These are phyloP conservation scores for Hypomecis punctinalis DNA, from an alignment of 2,888 invertebrate genomes.

Conservation along the genomic window DNA sequence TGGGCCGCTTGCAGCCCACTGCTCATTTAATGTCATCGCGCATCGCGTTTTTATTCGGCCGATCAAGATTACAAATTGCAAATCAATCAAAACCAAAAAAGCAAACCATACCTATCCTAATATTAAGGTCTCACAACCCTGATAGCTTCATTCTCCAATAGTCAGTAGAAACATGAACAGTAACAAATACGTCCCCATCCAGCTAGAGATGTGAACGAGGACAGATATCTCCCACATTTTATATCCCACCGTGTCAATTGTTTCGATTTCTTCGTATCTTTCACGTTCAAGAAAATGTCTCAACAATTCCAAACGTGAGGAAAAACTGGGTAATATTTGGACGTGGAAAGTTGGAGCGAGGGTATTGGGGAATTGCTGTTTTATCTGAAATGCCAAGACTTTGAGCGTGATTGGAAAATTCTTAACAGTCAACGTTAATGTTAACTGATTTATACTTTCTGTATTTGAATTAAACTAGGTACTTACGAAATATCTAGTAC, in stretches of 20 bases:
- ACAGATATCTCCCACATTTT: conserved; percentile 3
- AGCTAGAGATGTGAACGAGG: neutral
- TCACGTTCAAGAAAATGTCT: conserved; percentile 16
- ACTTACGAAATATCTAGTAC: too few relatives aligned
- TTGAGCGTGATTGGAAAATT: neutral
- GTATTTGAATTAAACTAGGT: too few relatives aligned
- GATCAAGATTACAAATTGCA: too few relatives aligned
- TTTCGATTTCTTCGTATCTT: conserved; percentile 19
- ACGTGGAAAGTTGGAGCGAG: neutral
- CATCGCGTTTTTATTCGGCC: too few relatives aligned
- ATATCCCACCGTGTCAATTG: conserved; percentile 15
- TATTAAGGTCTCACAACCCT: conserved; percentile 4
- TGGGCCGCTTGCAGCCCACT: too few relatives aligned
- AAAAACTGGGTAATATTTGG: conserved; percentile 10
- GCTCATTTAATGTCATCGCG: too few relatives aligned
- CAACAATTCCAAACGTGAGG: conserved; percentile 16
- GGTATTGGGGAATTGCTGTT: neutral
- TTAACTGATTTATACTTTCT: too few relatives aligned
- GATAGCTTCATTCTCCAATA: conserved; percentile 5
- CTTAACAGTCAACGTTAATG: too few relatives aligned
- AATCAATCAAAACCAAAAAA: neutral
- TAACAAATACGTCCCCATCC: neutral
- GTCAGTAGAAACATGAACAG: neutral
- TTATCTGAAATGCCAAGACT: too few relatives aligned
- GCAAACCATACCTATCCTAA: neutral